Conservation (phyloP, 1,140 invertebrate species). For the Dermatophagoides farinae region DNA sequence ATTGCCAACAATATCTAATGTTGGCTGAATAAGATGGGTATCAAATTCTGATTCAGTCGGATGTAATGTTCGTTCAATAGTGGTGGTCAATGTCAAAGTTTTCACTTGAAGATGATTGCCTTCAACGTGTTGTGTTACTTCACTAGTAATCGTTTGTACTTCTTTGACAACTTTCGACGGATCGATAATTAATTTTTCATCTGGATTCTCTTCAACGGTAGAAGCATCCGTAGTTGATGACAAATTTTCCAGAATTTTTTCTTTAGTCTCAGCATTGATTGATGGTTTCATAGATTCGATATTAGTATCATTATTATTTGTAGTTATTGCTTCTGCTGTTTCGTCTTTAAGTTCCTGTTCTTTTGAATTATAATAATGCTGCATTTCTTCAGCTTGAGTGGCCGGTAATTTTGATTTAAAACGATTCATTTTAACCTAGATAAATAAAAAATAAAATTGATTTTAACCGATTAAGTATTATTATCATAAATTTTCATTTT, state of each 20-base stretch:
- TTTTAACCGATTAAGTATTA: constrained; percentile 13
- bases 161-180: constrained; percentile 18
- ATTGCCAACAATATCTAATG: constrained; percentile 11
- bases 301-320: background rate
- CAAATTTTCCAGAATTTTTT: background rate
- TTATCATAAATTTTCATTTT: background rate
- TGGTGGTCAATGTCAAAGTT: constrained; percentile 33
- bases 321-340: background rate
- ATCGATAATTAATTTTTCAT: constrained; percentile 12
- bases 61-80: constrained; percentile 57
- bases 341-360: background rate
- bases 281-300: too few species aligned
- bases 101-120: constrained; percentile 18
- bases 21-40: constrained; percentile 10
- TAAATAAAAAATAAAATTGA: constrained; percentile 1
- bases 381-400: constrained; percentile 12
- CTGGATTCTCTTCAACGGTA: background rate
- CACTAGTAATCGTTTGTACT: constrained; percentile 18
- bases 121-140: constrained; percentile 19
- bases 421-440: constrained; percentile 22
- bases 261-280: background rate
- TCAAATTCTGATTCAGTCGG: constrained; percentile 36
- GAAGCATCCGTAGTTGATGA: background rate
- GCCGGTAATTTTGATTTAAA: constrained; percentile 19
- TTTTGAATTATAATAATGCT: constrained; percentile 6